Base-by-base conservation (phyloP, 2,797 vertebrate genomes). In the Alosa sapidissima region DNA sequence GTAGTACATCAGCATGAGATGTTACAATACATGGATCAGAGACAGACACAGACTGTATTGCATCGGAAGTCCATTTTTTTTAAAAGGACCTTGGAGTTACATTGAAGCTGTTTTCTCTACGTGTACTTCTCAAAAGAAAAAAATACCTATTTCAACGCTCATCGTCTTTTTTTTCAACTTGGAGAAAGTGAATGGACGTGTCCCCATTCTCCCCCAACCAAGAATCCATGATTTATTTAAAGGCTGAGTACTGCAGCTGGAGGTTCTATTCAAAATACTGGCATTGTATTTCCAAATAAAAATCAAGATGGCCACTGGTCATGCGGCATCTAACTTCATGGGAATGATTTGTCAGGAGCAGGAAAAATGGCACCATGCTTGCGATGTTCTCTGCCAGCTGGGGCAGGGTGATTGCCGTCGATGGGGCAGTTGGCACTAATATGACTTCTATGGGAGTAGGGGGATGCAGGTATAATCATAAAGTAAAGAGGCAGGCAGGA, bases 361-460 rank as follows among this genome's bases (percentile, higher is more conserved):
- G 72, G 41, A 45, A 19, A 21, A 47, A 78, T 78, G 72, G 41
- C 72, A 78, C 72, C 72, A 78, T 78, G 72, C 72, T 78, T 78
- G 72, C 72, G 72, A 78, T 78, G 72, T 78, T 78, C 72, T 78
- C 72, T 78, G 41, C 72, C 72, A 78, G 14, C 72, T 16, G 19
- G 72, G 72, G 72, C 72, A 78, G 72, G 72, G 72, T 78, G 72
- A 45, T 78, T 78, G 72, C 72, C 72, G 41, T 78, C 41, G 19
- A 78, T 78, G 72, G 36, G 72, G 72, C 72, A 78, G 72, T 78
- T 78, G 72, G 72, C 72, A 78, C 72, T 78, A 78, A 78, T 78
- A 21, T 45, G 72, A 55, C 19, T 78, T 78, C 72, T 78, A 78
- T 78, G 72, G 41, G 72, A 78, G 36, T 78, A 47, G 41, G 72